A percentile compares a stretch with the other conserved stretches of the same genome.
Evolutionary conservation across 2,888 invertebrate genomes (phyloP).

Genomic region (Drosophila vallismaia): DNA sequence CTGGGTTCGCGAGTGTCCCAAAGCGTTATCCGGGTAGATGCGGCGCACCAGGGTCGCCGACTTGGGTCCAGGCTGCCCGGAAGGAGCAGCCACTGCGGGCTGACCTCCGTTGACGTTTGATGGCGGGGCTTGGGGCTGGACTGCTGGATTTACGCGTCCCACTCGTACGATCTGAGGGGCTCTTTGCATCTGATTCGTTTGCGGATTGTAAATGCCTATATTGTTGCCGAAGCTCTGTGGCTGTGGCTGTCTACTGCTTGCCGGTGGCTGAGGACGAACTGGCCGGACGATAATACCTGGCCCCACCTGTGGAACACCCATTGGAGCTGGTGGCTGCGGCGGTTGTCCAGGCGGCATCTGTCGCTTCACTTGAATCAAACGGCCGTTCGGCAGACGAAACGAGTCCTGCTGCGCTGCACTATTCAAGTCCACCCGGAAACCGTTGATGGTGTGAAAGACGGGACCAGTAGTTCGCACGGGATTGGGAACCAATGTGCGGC

Average conservation of each 20-base stretch:
- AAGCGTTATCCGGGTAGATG: constrained; percentile 73
- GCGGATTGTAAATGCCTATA: constrained; percentile 68
- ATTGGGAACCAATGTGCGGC: constrained; percentile 78
- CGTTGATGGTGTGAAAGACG: constrained; percentile 84
- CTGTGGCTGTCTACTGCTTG: background rate
- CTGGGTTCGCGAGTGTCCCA: constrained; percentile 81
- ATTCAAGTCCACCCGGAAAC: constrained; percentile 84
- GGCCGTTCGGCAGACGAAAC: constrained; percentile 83
- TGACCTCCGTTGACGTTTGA: constrained; percentile 38
- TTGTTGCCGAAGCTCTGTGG: constrained; percentile 48
- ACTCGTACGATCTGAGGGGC: constrained; percentile 71
- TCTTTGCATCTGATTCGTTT: constrained; percentile 59
- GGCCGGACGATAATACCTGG: constrained; percentile 60
- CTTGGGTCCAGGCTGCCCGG: constrained; percentile 30
- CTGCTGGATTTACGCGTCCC: constrained; percentile 44
- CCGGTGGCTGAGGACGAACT: constrained; percentile 7
- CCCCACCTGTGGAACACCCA: constrained; percentile 14
- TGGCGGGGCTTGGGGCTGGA: constrained; percentile 20
- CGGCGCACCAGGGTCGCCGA: constrained; percentile 70
- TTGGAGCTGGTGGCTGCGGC: constrained; percentile 36
- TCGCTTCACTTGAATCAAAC: constrained; percentile 83
- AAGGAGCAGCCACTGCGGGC: constrained; percentile 36
- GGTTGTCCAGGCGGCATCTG: constrained; percentile 62
- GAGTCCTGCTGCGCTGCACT: constrained; percentile 84
- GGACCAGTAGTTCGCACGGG: constrained; percentile 70